phyloP scores from a whole-genome alignment of 2,113 vertebrate species.

The Myotis lucifugus region DNA sequence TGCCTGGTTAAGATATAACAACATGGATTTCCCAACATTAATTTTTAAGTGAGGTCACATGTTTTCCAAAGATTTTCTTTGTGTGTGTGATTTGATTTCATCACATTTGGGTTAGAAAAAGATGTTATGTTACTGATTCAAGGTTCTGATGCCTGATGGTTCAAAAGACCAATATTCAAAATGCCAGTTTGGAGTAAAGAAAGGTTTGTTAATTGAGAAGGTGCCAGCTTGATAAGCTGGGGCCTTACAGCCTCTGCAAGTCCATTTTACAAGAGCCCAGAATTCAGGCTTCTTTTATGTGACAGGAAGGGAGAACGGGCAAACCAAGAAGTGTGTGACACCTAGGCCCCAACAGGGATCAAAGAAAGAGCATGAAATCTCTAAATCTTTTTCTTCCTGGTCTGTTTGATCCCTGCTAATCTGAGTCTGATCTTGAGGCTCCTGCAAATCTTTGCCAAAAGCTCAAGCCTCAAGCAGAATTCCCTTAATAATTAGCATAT shows the following conservation, averaged over 20 bases:
- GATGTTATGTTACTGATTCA: background rate
- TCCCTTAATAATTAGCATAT: background rate
- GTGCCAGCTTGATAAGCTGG: background rate
- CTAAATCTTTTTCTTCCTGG: background rate
- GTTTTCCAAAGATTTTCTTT: background rate
- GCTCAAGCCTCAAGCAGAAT: background rate
- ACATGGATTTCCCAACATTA: background rate
- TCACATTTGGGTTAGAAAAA: background rate
- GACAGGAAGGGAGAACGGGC: background rate
- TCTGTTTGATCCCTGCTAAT: background rate
- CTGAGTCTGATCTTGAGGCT: background rate
- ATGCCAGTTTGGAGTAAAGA: background rate
- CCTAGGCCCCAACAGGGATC: background rate
- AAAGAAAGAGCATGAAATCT: background rate
- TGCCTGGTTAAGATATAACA: background rate
- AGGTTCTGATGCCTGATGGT: background rate
- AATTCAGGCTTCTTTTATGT: background rate
- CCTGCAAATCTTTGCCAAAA: background rate
- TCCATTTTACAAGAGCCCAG: background rate
- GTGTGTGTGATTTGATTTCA: constrained; percentile 17
- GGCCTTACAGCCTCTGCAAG: background rate
- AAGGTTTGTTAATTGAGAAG: background rate
- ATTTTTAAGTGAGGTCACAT: background rate
- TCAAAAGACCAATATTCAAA: background rate
- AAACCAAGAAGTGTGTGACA: background rate